These are phyloP conservation scores for fruit fly (Drosophila melanogaster) DNA, from an alignment of 1,140 invertebrate genomes.

Conservation along the genomic window DNA sequence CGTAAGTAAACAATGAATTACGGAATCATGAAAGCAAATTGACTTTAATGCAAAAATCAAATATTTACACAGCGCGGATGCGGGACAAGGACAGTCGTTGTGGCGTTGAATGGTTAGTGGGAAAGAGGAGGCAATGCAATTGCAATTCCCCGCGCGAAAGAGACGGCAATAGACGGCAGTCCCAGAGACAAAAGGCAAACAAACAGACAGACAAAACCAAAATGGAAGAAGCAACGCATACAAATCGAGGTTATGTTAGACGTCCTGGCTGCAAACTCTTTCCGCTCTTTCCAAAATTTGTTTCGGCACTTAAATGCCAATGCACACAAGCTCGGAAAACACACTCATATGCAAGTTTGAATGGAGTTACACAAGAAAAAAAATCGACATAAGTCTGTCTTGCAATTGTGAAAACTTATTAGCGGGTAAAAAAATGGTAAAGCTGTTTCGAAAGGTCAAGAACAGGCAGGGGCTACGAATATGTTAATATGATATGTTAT, in stretches of 20 bases:
- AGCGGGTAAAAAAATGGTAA: neutral
- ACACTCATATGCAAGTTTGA: conserved; percentile 12
- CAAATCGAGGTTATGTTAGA: conserved; percentile 77
- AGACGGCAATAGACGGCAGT: conserved; percentile 19
- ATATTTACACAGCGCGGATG: conserved; percentile 77
- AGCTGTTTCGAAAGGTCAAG: no score
- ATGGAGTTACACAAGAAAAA: conserved; percentile 3
- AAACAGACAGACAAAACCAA: conserved; percentile 44
- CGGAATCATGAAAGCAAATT: conserved; percentile 84
- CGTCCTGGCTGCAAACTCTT: conserved; percentile 23
- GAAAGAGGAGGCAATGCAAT: conserved; percentile 55
- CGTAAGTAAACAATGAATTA: conserved; percentile 82
- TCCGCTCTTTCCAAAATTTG: conserved; percentile 55
- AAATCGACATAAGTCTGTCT: neutral
- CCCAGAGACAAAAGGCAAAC: conserved; percentile 22
- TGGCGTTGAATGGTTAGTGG: neutral
- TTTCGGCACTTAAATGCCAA: conserved; percentile 81
- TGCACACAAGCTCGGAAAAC: conserved; percentile 56
- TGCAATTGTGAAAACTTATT: neutral
- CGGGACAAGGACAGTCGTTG: conserved; percentile 22
- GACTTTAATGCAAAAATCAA: conserved; percentile 84
- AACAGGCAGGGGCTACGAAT: no score
- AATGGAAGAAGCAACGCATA: conserved; percentile 47
- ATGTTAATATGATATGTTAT: no score
- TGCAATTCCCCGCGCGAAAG: conserved; percentile 29